These are phyloP conservation scores for Cromileptes altivelis DNA, from an alignment of 2,113 vertebrate species.

Conservation along the genomic window DNA sequence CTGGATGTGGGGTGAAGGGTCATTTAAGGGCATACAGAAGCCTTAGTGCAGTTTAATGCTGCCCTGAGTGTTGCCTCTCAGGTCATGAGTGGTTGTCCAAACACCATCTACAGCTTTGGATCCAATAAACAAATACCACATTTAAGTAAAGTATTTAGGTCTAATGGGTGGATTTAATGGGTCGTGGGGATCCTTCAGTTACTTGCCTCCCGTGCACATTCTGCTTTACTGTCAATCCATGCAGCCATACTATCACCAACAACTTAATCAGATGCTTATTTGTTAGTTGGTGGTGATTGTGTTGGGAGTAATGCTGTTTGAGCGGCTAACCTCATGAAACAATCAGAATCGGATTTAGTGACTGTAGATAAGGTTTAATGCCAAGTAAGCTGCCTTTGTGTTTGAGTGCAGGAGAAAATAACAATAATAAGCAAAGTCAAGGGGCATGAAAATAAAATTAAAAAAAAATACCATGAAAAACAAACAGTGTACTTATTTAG, in stretches of 20 bases:
- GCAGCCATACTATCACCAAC: not conserved
- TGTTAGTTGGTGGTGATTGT: not conserved
- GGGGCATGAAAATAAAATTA: no score
- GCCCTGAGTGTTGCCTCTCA: not conserved
- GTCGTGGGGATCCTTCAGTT: no score
- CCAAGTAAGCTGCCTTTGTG: no score
- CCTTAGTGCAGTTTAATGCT: fast-evolving
- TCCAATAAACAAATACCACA: not conserved
- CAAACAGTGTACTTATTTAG: not conserved
- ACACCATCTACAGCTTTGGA: not conserved
- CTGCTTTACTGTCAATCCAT: not conserved
- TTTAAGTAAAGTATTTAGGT: not conserved
- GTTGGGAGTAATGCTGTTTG: not conserved
- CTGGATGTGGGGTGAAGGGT: not conserved
- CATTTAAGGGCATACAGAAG: not conserved
- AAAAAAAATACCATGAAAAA: no score
- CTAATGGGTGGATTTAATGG: not conserved
- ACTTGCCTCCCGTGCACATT: not conserved
- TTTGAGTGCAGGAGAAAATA: no score
- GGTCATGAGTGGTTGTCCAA: not conserved
- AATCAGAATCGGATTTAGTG: no score
- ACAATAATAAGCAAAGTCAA: no score
- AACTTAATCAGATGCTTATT: not conserved
- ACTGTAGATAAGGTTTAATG: no score
- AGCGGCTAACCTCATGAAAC: not conserved